Evolutionary conservation across 2,888 invertebrate genomes (phyloP), one percentile per base, ranked within the genome.

Genomic region (Hydroisotoma schaefferi): DNA sequence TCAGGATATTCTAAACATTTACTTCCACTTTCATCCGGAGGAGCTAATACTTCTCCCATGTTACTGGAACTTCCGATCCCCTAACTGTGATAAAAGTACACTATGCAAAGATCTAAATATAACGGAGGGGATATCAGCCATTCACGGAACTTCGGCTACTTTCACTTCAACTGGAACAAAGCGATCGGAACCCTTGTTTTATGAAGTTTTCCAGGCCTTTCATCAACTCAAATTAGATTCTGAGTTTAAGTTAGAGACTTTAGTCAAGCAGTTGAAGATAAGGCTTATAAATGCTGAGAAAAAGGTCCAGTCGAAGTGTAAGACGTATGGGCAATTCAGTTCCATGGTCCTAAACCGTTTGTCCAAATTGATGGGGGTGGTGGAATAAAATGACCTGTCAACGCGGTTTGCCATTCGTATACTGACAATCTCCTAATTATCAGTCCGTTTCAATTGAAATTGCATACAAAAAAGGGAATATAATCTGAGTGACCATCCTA

Each of bases 61-160:
- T 70, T 74, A 76, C 29, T 78, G 78, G 78, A 79, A 79, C 73
- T 79, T 76, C 67, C 72, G 79, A 3, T 75, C 77, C 1, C 78
- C 78, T 65, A 78, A 78, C 68, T 79, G 79, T 69, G 76, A 76
- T 57, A 70, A 74, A 15, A 73, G 72, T 23, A 65, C 52, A 37
- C 67, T 66, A 44, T 70, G 66, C 40, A 77, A 79, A 65, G 74
- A 75, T 55, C 46, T 63, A 0, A 75, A 75, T 2, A 74, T 77
- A 43, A 53, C 63, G 25, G 58, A 73, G 4, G 78, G 78, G 1
- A 75, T 76, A 18, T 75, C 73, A 10, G 70, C 78, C 2, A 61
- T 79, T 10, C 79, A 79, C 70, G 79, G 79, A n/a, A 76, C 73
- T 59, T 72, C 73, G 15, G 48, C 73, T 3, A 68, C 70, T 8